Evolutionary conservation across 2,888 invertebrate species (phyloP).

Genomic region (Melanotus villosus): DNA sequence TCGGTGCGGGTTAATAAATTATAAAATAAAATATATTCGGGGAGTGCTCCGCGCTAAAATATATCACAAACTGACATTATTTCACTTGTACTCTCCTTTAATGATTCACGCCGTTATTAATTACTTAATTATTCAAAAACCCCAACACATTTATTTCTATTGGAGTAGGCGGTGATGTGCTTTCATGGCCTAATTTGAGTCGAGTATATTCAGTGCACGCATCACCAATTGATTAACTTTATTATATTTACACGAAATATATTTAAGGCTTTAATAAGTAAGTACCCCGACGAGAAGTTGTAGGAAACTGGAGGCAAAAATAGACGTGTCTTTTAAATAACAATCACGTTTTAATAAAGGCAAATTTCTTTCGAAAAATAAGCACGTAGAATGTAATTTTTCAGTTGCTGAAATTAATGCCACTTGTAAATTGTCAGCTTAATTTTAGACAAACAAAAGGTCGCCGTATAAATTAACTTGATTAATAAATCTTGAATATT

Average conservation of each 20-base stretch:
- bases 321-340: no score
- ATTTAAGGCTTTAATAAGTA: background rate
- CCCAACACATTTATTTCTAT: constrained; percentile 32
- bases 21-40: constrained; percentile 21
- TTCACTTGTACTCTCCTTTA: constrained; percentile 32
- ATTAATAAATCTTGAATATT: no score
- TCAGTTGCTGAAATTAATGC: no score
- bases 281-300: background rate
- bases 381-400: no score
- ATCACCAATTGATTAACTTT: constrained; percentile 14
- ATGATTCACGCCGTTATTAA: constrained; percentile 40
- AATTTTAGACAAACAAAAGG: no score
- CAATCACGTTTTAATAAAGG: no score
- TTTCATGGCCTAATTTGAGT: constrained; percentile 23
- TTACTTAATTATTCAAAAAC: constrained; percentile 36
- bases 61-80: constrained; percentile 34
- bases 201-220: constrained; percentile 8
- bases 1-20: constrained; percentile 20
- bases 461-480: no score
- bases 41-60: constrained; percentile 21
- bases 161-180: constrained; percentile 16
- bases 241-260: constrained; percentile 17
- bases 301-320: no score
- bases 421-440: no score
- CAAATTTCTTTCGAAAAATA: no score